Percentiles rank a stretch among this genome's conserved stretches.
These are phyloP conservation scores for Aspidoscelis tigris DNA, from an alignment of 2,113 vertebrate species.

Conservation along the genomic window DNA sequence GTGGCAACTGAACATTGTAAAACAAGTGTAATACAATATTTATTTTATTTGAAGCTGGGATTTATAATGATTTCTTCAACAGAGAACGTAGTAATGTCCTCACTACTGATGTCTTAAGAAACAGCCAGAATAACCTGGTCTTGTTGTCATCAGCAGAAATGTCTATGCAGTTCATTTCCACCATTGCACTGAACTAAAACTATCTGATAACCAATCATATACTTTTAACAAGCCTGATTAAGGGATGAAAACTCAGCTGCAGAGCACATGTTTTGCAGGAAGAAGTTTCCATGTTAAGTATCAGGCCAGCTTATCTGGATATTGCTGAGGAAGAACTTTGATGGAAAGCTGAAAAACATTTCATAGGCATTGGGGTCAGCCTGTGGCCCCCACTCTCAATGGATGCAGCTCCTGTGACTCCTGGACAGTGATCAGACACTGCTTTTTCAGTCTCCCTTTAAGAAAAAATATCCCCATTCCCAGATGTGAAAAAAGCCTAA, in stretches of 20 bases:
- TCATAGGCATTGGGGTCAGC: no score
- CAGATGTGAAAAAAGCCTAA: no score
- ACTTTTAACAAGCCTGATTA: no score
- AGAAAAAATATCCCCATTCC: no score
- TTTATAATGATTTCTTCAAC: conserved; percentile 13
- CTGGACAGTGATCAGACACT: no score
- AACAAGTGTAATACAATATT: conserved; percentile 31
- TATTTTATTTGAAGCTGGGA: conserved; percentile 30
- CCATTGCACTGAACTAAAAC: not conserved
- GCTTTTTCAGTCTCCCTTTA: no score
- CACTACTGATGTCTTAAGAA: not conserved
- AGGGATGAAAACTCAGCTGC: no score
- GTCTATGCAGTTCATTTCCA: not conserved
- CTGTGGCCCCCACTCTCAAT: no score
- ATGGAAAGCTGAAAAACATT: not conserved
- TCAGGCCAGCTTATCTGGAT: not conserved
- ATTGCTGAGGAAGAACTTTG: not conserved
- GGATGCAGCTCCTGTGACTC: no score
- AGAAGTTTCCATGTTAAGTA: not conserved
- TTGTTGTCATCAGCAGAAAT: conserved; percentile 16
- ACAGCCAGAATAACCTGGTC: conserved; percentile 3
- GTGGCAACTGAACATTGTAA: conserved; percentile 20
- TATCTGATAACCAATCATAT: not conserved
- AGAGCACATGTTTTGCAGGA: not conserved
- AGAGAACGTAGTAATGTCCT: conserved; percentile 3